A percentile compares a stretch with the other conserved stretches of the same genome.
These are phyloP conservation scores for Discoglossus pictus DNA, from an alignment of 2,797 vertebrate genomes.

Conservation along the genomic window DNA sequence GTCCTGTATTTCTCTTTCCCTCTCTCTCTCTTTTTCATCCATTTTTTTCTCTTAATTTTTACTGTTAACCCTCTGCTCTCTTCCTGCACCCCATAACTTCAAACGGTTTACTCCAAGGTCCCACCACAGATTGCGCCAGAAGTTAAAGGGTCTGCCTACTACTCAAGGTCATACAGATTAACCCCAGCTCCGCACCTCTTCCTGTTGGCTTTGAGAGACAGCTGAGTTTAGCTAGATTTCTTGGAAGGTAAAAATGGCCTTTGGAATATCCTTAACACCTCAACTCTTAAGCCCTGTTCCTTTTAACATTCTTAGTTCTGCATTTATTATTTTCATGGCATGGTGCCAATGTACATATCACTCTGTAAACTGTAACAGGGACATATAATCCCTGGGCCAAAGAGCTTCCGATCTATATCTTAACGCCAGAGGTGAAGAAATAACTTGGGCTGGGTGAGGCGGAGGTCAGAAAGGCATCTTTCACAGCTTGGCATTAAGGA, in stretches of 20 bases:
- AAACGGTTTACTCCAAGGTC: too few relatives aligned
- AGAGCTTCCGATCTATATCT: constrained; percentile 36
- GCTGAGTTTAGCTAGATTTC: background rate
- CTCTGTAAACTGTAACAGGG: constrained; percentile 17
- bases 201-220: background rate
- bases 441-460: constrained; percentile 3
- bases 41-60: too few relatives aligned
- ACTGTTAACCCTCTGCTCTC: too few relatives aligned
- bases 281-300: constrained; percentile 5
- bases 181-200: background rate
- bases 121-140: background rate
- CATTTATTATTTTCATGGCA: constrained; percentile 12
- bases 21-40: too few relatives aligned
- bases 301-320: constrained; percentile 16
- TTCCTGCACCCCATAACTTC: too few relatives aligned
- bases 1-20: too few relatives aligned
- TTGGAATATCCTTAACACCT: constrained; percentile 44
- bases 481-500: too few relatives aligned
- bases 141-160: constrained; percentile 1
- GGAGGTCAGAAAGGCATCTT: background rate
- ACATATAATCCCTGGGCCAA: constrained; percentile 39
- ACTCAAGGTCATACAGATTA: background rate
- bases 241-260: constrained; percentile 15
- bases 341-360: constrained; percentile 20
- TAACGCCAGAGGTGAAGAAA: background rate